phyloP scores from a whole-genome alignment of 2,797 vertebrate species.

The Martes flavigula region DNA sequence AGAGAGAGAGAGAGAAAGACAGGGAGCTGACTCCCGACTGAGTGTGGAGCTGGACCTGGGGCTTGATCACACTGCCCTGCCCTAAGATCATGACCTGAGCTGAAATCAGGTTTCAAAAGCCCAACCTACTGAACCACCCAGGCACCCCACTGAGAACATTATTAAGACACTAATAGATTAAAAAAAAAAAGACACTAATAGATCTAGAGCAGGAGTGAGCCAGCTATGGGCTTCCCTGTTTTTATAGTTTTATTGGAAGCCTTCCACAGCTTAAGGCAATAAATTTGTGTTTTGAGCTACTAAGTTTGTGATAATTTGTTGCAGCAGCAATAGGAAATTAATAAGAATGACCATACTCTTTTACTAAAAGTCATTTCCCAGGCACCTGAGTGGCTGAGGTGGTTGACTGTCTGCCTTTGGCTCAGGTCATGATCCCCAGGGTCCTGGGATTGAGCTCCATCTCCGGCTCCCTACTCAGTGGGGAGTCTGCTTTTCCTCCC shows the following conservation, averaged over 20 bases:
- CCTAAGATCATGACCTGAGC: background rate
- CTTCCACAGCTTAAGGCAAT: background rate
- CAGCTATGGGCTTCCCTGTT: background rate
- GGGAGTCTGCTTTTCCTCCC: background rate
- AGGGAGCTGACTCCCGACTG: background rate
- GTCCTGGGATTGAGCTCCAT: background rate
- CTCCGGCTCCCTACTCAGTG: background rate
- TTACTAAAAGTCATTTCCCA: background rate
- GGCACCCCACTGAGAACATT: background rate
- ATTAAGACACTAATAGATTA: background rate
- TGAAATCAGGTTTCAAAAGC: background rate
- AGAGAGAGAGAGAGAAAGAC: background rate
- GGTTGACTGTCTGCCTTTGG: background rate
- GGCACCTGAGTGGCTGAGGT: background rate
- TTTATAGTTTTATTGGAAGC: background rate
- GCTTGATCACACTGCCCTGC: background rate
- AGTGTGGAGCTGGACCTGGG: background rate
- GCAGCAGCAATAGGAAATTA: background rate
- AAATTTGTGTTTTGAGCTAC: background rate
- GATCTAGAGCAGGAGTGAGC: background rate
- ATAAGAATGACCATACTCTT: background rate
- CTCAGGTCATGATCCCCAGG: background rate
- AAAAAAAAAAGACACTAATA: background rate
- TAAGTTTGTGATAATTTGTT: background rate
- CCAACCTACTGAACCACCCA: background rate